Conservation (phyloP, 2,888 invertebrate species). For the Petrolisthes manimaculis region DNA sequence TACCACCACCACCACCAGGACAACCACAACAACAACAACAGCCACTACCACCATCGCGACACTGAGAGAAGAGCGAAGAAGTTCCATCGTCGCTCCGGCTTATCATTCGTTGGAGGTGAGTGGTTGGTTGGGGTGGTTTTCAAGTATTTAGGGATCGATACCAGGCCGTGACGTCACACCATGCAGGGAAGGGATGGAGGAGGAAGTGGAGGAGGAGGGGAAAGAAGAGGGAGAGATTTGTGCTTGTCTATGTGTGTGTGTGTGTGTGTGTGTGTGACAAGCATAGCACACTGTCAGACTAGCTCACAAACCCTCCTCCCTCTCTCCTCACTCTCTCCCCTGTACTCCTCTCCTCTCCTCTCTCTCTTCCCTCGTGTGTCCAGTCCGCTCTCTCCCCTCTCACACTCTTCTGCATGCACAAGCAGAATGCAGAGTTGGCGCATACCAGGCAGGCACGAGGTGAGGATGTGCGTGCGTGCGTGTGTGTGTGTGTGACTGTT, state of each 20-base stretch:
- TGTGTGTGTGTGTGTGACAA: slow-evolving; percentile 53
- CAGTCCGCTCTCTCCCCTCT: slow-evolving; percentile 31
- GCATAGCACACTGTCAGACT: neutral
- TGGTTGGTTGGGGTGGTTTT: slow-evolving; percentile 45
- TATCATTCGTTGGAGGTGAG: slow-evolving; percentile 43
- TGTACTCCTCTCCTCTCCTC: slow-evolving; percentile 24
- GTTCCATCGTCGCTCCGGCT: slow-evolving; percentile 14
- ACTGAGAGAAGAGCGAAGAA: neutral
- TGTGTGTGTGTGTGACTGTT: slow-evolving; percentile 33
- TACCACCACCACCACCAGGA: neutral
- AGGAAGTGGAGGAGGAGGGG: slow-evolving; percentile 15
- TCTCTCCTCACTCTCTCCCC: slow-evolving; percentile 37
- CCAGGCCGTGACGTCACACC: slow-evolving; percentile 47
- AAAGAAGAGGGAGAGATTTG: slow-evolving; percentile 37
- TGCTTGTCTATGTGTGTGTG: slow-evolving; percentile 41
- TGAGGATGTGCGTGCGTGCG: slow-evolving; percentile 32
- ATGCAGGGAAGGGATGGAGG: neutral
- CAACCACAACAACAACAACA: slow-evolving; percentile 30
- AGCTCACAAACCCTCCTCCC: slow-evolving; percentile 41
- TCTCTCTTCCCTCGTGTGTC: slow-evolving; percentile 31
- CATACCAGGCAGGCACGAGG: slow-evolving; percentile 45
- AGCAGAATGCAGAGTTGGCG: slow-evolving; percentile 55
- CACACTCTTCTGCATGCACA: slow-evolving; percentile 46
- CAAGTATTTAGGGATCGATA: slow-evolving; percentile 48
- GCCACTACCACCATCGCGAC: neutral